Evolutionary conservation across 2,888 invertebrate genomes (phyloP).

Genomic region (Boloria euphrosyne): DNA sequence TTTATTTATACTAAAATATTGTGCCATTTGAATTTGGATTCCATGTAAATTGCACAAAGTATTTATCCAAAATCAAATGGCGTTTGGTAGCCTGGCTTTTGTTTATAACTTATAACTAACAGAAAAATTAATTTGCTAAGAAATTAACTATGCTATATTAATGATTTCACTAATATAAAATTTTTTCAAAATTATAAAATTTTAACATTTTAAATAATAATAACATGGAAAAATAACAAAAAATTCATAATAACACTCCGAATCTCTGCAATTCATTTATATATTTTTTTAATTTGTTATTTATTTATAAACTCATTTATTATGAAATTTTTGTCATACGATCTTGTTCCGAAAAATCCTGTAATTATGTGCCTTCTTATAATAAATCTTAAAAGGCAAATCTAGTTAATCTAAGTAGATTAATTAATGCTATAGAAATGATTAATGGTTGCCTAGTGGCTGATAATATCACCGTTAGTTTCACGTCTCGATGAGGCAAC

Average conservation of each 20-base stretch:
- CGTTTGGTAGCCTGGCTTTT: slow-evolving; percentile 54
- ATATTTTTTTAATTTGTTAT: not conserved
- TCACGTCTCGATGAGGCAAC: slow-evolving; percentile 70
- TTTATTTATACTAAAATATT: slow-evolving; percentile 38
- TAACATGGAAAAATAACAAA: slow-evolving; percentile 19
- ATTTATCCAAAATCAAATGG: slow-evolving; percentile 53
- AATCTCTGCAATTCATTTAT: no score
- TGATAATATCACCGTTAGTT: slow-evolving; percentile 72
- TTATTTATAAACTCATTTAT: not conserved
- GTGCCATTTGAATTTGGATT: slow-evolving; percentile 52
- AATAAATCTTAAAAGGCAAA: slow-evolving; percentile 22
- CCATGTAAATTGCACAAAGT: slow-evolving; percentile 36
- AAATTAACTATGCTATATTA: slow-evolving; percentile 20
- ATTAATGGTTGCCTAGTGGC: slow-evolving; percentile 48
- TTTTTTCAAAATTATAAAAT: slow-evolving; percentile 24
- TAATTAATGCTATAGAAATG: slow-evolving; percentile 42
- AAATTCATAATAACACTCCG: slow-evolving; percentile 24
- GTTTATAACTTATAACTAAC: not conserved
- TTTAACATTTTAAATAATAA: slow-evolving; percentile 18
- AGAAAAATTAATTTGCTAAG: slow-evolving; percentile 19
- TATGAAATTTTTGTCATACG: slow-evolving; percentile 36
- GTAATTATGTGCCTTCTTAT: slow-evolving; percentile 28
- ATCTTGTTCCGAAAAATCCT: slow-evolving; percentile 24
- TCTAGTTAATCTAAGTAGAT: slow-evolving; percentile 34
- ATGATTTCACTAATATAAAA: slow-evolving; percentile 22